Evolutionary conservation across 2,113 vertebrate species (phyloP).

Genomic region (Smithornis capensis): DNA sequence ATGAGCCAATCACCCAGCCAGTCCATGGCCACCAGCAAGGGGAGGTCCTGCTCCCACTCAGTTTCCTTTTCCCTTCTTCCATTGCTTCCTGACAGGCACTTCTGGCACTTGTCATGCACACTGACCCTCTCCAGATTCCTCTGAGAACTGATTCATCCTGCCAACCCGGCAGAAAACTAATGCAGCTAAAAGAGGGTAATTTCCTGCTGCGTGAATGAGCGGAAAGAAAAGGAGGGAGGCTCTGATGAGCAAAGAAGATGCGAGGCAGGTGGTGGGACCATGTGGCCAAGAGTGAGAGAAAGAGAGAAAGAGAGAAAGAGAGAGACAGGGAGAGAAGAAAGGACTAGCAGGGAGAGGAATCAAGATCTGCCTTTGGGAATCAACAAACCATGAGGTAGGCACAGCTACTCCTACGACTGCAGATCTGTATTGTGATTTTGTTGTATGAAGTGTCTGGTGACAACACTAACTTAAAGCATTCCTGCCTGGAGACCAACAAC

Average conservation of each 20-base stretch:
- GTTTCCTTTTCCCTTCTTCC: background rate
- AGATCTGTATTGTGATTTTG: background rate
- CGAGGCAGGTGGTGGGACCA: slow-evolving; percentile 1
- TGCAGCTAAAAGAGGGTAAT: background rate
- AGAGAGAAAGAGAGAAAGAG: background rate
- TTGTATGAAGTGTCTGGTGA: background rate
- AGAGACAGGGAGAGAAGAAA: background rate
- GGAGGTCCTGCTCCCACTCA: background rate
- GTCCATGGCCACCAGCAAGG: background rate
- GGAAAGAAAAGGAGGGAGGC: slow-evolving; percentile 23
- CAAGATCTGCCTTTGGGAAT: background rate
- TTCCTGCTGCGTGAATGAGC: slow-evolving; percentile 22
- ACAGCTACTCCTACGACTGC: background rate
- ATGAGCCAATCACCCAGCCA: background rate
- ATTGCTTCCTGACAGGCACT: background rate
- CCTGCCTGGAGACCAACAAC: background rate
- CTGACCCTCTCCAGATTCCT: background rate
- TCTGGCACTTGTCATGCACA: background rate
- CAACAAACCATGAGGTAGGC: background rate
- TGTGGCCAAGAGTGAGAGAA: background rate
- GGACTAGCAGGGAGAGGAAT: background rate
- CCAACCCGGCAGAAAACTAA: slow-evolving; percentile 20
- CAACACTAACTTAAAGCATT: background rate
- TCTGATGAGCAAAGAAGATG: background rate
- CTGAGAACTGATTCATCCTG: background rate